These are phyloP conservation scores for Brachionus rotundiformis DNA, from an alignment of 1,140 invertebrate genomes.

Conservation along the genomic window DNA sequence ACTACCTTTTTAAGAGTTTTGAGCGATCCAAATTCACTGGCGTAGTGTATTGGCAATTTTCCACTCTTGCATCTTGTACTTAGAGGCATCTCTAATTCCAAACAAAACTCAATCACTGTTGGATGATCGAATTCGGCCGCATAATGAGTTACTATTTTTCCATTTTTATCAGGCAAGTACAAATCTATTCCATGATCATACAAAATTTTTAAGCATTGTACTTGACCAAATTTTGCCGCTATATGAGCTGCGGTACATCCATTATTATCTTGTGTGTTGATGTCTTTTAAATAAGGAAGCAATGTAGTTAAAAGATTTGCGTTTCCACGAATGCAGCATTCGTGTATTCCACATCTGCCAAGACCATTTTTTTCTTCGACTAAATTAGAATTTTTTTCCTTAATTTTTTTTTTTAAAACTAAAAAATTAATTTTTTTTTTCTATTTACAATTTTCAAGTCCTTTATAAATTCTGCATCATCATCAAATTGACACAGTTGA, in stretches of 20 bases:
- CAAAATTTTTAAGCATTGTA: not conserved
- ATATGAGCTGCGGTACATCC: not conserved
- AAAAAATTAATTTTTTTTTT: not conserved
- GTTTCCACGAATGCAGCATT: slow-evolving; percentile 47
- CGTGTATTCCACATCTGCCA: slow-evolving; percentile 27
- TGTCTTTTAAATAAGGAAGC: not conserved
- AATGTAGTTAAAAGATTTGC: not conserved
- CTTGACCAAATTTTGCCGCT: slow-evolving; percentile 30
- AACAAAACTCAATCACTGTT: slow-evolving; percentile 25
- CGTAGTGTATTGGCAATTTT: slow-evolving; percentile 49
- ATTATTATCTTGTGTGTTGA: slow-evolving; percentile 28
- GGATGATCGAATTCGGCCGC: slow-evolving; percentile 28
- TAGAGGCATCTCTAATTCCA: not conserved
- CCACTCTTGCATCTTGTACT: not conserved
- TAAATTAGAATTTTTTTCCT: not conserved
- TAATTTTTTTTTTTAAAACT: not conserved
- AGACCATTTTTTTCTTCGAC: slow-evolving; percentile 1
- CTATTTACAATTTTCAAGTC: not conserved
- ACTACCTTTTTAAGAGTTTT: slow-evolving; percentile 26
- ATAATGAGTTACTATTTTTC: not conserved
- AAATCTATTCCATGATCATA: slow-evolving; percentile 5
- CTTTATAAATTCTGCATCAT: not conserved
- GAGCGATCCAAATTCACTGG: slow-evolving; percentile 15
- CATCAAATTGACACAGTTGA: slow-evolving; percentile 33
- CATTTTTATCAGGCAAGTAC: slow-evolving; percentile 13